phyloP scores from a whole-genome alignment of 2,797 vertebrate genomes.

The Premnoplex brunnescens region DNA sequence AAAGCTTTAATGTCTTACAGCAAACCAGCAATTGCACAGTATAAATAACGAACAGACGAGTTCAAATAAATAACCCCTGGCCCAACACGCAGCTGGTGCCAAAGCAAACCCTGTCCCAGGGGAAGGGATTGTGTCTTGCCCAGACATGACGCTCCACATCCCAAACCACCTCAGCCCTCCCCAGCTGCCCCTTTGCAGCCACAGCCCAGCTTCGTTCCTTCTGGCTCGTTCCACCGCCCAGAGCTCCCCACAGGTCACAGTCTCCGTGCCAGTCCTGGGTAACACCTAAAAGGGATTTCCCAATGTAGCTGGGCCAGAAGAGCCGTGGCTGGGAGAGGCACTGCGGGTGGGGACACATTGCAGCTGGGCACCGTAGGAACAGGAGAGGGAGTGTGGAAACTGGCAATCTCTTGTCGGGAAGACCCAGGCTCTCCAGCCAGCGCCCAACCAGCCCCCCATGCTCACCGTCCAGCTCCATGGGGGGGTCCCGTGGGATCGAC shows the following conservation, averaged over 20 bases:
- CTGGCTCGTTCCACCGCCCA: not conserved
- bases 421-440: not conserved
- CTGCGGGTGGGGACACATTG: not conserved
- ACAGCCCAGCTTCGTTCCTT: not conserved
- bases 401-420: fast-evolving
- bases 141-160: not conserved
- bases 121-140: not conserved
- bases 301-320: not conserved
- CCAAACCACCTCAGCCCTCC: not conserved
- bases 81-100: not conserved
- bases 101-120: not conserved
- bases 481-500: not conserved
- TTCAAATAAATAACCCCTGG: not conserved
- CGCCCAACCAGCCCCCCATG: fast-evolving
- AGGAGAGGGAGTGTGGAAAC: fast-evolving
- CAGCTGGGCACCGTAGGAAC: not conserved
- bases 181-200: not conserved
- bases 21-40: not conserved
- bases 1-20: constrained; percentile 26
- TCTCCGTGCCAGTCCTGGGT: not conserved
- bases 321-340: not conserved
- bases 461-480: fast-evolving
- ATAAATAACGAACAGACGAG: not conserved
- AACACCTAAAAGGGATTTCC: not conserved
- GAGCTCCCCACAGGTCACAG: not conserved